Evolutionary conservation across 23 tunicate genomes (phyloP).

Genomic region (Diplosoma virens): DNA sequence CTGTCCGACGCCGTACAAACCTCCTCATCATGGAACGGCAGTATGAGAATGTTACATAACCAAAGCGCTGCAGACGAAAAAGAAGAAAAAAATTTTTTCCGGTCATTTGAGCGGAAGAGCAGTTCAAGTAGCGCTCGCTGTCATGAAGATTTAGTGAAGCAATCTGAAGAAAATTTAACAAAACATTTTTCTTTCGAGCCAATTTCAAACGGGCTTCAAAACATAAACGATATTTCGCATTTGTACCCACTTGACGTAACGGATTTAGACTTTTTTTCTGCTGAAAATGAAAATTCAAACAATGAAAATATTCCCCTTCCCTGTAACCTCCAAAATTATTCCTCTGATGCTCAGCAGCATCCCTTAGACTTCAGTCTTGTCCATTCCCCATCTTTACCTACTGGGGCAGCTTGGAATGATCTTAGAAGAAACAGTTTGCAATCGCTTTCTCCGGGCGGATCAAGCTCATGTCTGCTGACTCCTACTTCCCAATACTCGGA

Average conservation of each 20-base stretch:
- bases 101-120: too few species aligned
- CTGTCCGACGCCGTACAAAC: background rate
- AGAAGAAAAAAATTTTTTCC: too few species aligned
- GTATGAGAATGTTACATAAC: too few species aligned
- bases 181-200: too few species aligned
- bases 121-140: too few species aligned
- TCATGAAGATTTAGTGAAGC: too few species aligned
- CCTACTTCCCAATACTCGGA: too few species aligned
- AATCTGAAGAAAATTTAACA: too few species aligned
- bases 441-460: slow-evolving; percentile 50
- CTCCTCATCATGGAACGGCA: background rate
- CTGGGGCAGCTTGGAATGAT: background rate
- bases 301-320: background rate
- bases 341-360: background rate
- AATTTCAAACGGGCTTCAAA: too few species aligned
- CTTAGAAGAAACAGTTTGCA: slow-evolving; percentile 49
- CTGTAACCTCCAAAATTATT: background rate
- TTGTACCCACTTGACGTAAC: background rate
- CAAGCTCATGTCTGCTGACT: slow-evolving; percentile 27
- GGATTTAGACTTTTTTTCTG: slow-evolving; percentile 1
- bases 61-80: too few species aligned
- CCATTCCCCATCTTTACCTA: background rate
- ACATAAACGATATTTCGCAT: too few species aligned
- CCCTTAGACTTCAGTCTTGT: slow-evolving; percentile 9
- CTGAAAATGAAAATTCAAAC: background rate